These are phyloP conservation scores for Hypotaenidia okinawae DNA, from an alignment of 2,797 vertebrate genomes.

Conservation along the genomic window DNA sequence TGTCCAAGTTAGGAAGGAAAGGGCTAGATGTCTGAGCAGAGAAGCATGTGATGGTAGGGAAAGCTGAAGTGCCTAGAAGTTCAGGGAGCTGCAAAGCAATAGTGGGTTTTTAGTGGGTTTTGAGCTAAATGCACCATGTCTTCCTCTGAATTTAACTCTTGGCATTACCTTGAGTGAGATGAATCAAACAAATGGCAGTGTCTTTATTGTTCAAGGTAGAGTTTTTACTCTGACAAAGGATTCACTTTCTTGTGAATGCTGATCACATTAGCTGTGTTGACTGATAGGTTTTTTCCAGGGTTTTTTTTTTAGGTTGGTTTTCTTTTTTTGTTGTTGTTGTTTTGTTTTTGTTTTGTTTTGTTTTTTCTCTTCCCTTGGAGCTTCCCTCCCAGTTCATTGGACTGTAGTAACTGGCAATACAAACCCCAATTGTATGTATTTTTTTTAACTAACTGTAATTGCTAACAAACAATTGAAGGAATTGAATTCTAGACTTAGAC, in stretches of 20 bases:
- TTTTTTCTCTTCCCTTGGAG: neutral
- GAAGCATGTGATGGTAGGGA: neutral
- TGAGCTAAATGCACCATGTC: neutral
- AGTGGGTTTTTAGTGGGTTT: neutral
- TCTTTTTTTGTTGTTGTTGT: neutral
- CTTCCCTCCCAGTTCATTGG: neutral
- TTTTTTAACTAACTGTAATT: neutral
- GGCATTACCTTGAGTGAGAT: neutral
- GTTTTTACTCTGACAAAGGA: neutral
- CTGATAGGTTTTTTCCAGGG: neutral
- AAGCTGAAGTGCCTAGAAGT: neutral
- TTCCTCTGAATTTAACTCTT: neutral
- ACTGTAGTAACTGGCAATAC: neutral
- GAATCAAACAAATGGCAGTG: neutral
- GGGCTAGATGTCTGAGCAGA: neutral
- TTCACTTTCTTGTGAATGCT: neutral
- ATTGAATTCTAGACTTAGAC: neutral
- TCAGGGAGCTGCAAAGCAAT: neutral
- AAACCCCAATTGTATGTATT: neutral
- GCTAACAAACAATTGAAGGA: neutral
- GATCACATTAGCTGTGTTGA: neutral
- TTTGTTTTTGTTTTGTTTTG: neutral
- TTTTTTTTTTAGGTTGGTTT: neutral
- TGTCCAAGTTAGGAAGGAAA: neutral
- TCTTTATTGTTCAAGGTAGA: neutral